Percentiles rank a stretch among this genome's conserved stretches.
These are phyloP conservation scores for Cheilosia urbana DNA, from an alignment of 2,888 invertebrate genomes.

Conservation along the genomic window DNA sequence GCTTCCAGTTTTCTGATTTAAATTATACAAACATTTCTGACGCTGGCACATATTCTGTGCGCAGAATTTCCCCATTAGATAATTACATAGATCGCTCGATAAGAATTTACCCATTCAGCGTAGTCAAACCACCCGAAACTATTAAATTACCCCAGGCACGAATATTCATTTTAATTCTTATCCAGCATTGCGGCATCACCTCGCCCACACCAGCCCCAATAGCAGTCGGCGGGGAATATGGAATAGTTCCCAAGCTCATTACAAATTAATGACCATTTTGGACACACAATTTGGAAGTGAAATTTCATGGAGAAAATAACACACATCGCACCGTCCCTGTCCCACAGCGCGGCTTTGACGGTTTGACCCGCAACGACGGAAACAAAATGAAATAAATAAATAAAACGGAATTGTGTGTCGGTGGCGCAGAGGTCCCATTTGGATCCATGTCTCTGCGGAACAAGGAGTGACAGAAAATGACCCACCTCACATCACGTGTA, in stretches of 20 bases:
- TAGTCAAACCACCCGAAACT: too few relatives aligned
- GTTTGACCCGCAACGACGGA: background rate
- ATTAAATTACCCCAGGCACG: too few relatives aligned
- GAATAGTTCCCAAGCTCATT: constrained; percentile 36
- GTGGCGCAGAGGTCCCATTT: background rate
- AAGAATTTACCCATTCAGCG: too few relatives aligned
- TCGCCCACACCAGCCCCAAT: background rate
- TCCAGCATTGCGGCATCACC: too few relatives aligned
- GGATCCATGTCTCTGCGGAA: background rate
- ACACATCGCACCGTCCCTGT: constrained; percentile 6
- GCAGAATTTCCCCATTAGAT: too few relatives aligned
- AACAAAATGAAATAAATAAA: constrained; percentile 33
- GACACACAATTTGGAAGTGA: constrained; percentile 37
- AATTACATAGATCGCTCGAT: too few relatives aligned
- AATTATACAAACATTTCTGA: too few relatives aligned
- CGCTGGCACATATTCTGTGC: too few relatives aligned
- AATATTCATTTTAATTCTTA: too few relatives aligned
- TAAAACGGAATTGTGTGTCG: constrained; percentile 21
- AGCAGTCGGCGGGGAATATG: constrained; percentile 5
- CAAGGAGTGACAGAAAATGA: background rate
- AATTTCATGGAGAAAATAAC: constrained; percentile 17
- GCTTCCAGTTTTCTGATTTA: too few relatives aligned
- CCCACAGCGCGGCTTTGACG: background rate
- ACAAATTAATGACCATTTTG: constrained; percentile 49
- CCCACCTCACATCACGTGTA: constrained; percentile 1